Conservation (phyloP, 2,113 vertebrate genomes). For the Erythrolamprus reginae region DNA sequence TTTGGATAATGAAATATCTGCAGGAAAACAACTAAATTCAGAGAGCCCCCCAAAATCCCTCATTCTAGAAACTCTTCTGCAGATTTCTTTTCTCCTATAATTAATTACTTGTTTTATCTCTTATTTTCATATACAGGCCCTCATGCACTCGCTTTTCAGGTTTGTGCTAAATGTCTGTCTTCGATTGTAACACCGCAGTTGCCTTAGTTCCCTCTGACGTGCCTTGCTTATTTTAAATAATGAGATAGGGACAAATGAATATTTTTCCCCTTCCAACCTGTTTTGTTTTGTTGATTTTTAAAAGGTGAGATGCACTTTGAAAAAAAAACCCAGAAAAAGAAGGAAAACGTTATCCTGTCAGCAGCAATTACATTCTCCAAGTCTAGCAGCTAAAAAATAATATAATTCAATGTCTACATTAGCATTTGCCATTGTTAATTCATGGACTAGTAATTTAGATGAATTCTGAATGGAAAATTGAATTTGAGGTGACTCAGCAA, state of each 20-base stretch:
- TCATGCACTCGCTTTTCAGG: not conserved
- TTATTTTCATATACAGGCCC: not conserved
- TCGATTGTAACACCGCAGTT: not conserved
- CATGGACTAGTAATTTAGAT: slow-evolving; percentile 48
- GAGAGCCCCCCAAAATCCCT: not conserved
- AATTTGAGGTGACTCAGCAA: slow-evolving; percentile 56
- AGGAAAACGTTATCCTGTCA: slow-evolving; percentile 21
- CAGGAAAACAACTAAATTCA: not conserved
- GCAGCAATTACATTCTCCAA: slow-evolving; percentile 37
- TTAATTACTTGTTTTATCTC: not conserved
- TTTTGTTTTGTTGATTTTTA: not conserved
- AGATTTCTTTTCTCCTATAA: not conserved
- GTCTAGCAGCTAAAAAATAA: slow-evolving; percentile 47
- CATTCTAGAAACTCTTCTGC: not conserved
- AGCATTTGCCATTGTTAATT: slow-evolving; percentile 58
- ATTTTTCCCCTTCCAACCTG: not conserved
- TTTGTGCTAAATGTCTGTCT: not conserved
- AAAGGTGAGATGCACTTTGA: not conserved
- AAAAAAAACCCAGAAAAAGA: not conserved
- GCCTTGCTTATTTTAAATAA: not conserved
- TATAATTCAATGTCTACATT: slow-evolving; percentile 50
- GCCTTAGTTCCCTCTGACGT: not conserved
- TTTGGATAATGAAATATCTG: not conserved
- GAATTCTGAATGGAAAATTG: slow-evolving; percentile 58
- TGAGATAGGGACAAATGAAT: not conserved